Conservation (phyloP, 2,797 vertebrate genomes). For the Takifugu ocellatus region DNA sequence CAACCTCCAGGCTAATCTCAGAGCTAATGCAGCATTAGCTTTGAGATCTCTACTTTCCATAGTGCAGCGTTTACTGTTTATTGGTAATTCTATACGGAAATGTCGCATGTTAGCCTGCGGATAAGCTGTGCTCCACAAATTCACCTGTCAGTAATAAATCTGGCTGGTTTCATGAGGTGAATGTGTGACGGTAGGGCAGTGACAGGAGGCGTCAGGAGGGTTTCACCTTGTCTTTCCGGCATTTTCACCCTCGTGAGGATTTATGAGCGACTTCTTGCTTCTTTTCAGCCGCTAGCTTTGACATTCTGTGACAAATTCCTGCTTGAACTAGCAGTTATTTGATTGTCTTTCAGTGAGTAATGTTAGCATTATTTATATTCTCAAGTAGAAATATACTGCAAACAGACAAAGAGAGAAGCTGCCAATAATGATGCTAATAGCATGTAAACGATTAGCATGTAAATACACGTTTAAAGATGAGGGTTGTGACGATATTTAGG, state of each 20-base stretch:
- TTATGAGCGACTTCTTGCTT: slow-evolving; percentile 56
- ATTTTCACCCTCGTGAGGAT: slow-evolving; percentile 52
- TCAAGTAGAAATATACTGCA: neutral
- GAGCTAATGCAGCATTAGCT: too few relatives aligned
- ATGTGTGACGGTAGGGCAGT: slow-evolving; percentile 34
- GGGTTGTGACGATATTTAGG: slow-evolving; percentile 3
- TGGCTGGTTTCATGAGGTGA: slow-evolving; percentile 46
- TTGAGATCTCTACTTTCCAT: too few relatives aligned
- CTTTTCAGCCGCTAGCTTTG: slow-evolving; percentile 44
- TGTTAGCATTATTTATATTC: neutral
- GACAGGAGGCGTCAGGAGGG: slow-evolving; percentile 51
- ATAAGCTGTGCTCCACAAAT: slow-evolving; percentile 39
- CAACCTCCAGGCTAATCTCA: too few relatives aligned
- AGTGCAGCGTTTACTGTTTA: slow-evolving; percentile 38
- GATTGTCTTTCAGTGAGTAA: neutral
- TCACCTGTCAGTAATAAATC: slow-evolving; percentile 70
- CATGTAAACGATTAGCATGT: too few relatives aligned
- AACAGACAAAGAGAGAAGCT: neutral
- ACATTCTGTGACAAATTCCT: slow-evolving; percentile 45
- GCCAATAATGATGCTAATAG: neutral
- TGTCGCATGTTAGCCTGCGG: slow-evolving; percentile 34
- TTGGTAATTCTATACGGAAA: slow-evolving; percentile 54
- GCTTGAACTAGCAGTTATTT: too few relatives aligned
- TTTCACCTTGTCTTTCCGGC: slow-evolving; percentile 59
- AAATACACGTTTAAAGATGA: too few relatives aligned